Evolutionary conservation across 2,113 vertebrate genomes (phyloP), one percentile per base, ranked within the genome.

Genomic region (Chaenocephalus aceratus): DNA sequence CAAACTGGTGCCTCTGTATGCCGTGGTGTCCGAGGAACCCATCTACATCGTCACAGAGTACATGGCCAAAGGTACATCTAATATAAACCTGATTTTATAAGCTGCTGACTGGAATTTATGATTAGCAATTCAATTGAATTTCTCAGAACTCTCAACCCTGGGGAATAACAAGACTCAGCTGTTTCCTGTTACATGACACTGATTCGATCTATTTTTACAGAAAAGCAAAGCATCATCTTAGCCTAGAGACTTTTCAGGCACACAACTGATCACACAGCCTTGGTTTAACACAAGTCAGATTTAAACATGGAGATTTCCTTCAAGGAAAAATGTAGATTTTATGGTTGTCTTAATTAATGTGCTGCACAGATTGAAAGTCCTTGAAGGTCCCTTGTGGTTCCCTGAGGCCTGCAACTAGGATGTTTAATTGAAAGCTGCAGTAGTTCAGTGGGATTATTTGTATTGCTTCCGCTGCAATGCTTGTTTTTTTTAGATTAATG

Each of bases 21-120:
- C 97, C 0, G 97, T 98, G 67, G 97, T 99, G 85, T 99, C 97
- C 5, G 97, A 98, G 91, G 97, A 99, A 1, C 97, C 97, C 36
- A 99, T 99, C 93, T 99, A 97, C 74, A 99, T 98, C 0, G 97
- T 98, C 89, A 99, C 97, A 13, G 97, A 99, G 92, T 99, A 97
- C 93, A 99, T 99, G 97, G 94, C 96, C 84, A 98, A 97, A 97
- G 97, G 97, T 97, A 63, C 8, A 41, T 30, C 6, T n/a, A 56
- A 72, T 2, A 44, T 15, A 45, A 23, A 54, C 58, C 30, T 34
- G 51, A 26, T 51, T 0, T 54, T 44, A n/a, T 7, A 36, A 68
- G 53, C 48, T 57, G 13, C 14, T 68, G 6, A n/a, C 13, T 6
- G 18, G 58, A 14, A 26, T 30, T 15, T 44, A 75, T 13, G 18